Evolutionary conservation across 2,113 vertebrate genomes (phyloP).

Genomic region (Micronisus gabar): DNA sequence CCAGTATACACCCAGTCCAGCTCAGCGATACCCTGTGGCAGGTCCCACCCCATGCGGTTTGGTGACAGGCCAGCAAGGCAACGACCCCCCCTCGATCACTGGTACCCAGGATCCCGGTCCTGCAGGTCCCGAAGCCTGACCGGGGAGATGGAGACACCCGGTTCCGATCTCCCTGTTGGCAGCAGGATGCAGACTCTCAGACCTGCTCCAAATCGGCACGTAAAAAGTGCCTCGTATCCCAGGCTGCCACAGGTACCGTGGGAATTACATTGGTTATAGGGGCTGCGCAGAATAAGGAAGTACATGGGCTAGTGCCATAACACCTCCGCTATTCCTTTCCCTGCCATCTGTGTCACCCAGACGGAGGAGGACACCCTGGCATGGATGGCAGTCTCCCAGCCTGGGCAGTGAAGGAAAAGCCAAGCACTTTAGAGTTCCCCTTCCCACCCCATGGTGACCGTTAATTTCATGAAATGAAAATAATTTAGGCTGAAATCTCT

Average conservation of each 20-base stretch:
- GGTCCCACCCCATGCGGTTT: accelerated
- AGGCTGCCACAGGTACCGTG: accelerated
- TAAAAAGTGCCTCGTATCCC: background rate
- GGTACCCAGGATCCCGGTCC: background rate
- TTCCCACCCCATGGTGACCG: background rate
- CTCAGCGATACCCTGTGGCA: background rate
- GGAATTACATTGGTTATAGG: background rate
- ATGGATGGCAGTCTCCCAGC: background rate
- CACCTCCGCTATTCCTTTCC: background rate
- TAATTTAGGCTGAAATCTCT: background rate
- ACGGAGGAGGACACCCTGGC: background rate
- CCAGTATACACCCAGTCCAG: background rate
- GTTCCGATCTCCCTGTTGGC: background rate
- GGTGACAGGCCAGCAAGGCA: accelerated
- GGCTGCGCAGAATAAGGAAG: background rate
- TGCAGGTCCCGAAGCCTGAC: background rate
- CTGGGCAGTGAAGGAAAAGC: background rate
- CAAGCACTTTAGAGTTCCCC: background rate
- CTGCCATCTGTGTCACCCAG: background rate
- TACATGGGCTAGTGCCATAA: accelerated
- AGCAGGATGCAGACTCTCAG: background rate
- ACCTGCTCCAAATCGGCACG: background rate
- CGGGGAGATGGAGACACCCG: accelerated
- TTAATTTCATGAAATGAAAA: background rate
- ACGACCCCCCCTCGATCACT: background rate